Evolutionary conservation across 2,113 vertebrate species (phyloP).

Genomic region (Pachyramphus minor): DNA sequence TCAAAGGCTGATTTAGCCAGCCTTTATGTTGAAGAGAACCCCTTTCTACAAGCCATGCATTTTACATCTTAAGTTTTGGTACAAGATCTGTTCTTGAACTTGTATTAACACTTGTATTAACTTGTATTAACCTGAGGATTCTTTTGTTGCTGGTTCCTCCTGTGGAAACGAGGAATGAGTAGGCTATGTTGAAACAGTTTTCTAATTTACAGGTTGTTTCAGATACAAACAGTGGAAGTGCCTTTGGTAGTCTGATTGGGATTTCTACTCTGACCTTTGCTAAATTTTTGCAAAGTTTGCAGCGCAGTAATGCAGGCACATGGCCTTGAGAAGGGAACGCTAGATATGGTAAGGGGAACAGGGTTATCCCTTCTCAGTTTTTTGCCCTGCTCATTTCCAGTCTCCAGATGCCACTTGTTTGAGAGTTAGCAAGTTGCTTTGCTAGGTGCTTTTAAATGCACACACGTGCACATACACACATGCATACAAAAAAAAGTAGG

Average conservation of each 20-base stretch:
- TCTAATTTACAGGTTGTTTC: neutral
- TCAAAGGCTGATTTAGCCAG: neutral
- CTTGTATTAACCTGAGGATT: neutral
- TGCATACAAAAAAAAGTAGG: neutral
- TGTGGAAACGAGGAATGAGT: neutral
- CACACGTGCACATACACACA: neutral
- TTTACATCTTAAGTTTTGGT: neutral
- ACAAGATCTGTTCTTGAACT: neutral
- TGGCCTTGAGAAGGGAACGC: neutral
- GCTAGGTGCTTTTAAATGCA: neutral
- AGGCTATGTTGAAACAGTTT: neutral
- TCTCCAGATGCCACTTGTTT: neutral
- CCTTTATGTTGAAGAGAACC: neutral
- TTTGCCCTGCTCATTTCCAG: neutral
- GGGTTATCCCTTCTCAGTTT: neutral
- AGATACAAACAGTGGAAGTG: neutral
- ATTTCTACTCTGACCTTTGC: neutral
- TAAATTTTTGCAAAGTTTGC: neutral
- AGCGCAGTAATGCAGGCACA: neutral
- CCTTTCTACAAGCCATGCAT: neutral
- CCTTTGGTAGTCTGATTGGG: neutral
- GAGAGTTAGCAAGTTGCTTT: neutral
- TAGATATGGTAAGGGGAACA: neutral
- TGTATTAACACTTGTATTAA: neutral
- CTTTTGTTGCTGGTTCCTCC: no score